A percentile compares a stretch with the other conserved stretches of the same genome.
phyloP scores from a whole-genome alignment of 2,113 vertebrate genomes.

The Rhombomys opimus region DNA sequence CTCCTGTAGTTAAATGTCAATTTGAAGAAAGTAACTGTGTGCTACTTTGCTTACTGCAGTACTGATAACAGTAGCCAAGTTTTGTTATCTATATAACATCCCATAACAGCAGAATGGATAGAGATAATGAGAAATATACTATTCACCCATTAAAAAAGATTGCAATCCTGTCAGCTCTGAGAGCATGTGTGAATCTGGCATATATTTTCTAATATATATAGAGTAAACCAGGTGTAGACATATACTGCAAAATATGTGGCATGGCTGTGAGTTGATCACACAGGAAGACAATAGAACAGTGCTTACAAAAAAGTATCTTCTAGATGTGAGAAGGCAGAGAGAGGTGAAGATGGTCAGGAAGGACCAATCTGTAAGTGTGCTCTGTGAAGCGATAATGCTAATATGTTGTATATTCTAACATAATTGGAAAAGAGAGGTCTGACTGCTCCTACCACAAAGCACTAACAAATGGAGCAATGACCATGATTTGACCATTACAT shows the following conservation, averaged over 20 bases:
- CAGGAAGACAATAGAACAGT: neutral
- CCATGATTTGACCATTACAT: neutral
- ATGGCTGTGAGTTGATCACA: neutral
- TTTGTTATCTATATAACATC: neutral
- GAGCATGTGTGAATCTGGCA: neutral
- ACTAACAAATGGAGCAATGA: neutral
- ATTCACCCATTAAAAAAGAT: neutral
- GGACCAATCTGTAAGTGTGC: neutral
- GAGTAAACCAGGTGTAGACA: neutral
- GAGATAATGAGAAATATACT: neutral
- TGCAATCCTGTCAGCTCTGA: neutral
- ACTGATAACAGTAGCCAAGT: neutral
- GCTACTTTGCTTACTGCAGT: neutral
- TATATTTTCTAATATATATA: too few relatives aligned
- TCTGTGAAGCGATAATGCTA: neutral
- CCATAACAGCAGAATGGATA: neutral
- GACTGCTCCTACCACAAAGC: neutral
- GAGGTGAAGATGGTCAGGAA: neutral
- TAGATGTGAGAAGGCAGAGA: neutral
- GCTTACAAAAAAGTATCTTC: neutral
- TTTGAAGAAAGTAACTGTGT: conserved; percentile 32
- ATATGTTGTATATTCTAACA: neutral
- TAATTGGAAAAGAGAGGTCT: neutral
- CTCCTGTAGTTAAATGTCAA: conserved; percentile 18
- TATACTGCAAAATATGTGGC: neutral